Evolutionary conservation across 2,797 vertebrate genomes (phyloP), one percentile per base, ranked within the genome.

Genomic region (Chelon labrosus): DNA sequence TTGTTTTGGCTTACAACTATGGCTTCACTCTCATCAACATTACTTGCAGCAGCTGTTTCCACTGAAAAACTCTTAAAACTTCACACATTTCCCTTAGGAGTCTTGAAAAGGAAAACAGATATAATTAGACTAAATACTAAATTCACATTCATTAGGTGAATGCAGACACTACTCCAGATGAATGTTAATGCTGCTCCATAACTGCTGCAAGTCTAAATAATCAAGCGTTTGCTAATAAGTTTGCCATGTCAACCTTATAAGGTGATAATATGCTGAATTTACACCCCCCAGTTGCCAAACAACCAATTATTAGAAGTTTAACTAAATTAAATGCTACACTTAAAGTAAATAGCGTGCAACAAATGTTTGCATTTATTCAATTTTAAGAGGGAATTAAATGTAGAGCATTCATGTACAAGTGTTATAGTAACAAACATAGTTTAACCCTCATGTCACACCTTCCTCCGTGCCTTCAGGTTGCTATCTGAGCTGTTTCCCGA

Each of bases 401-500:
- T 55, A 4, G 39, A 42, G 5, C 38, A 35, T 25, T 54, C 10
- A 25, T 19, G 37, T 19, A 6, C 4, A 52, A 58, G 17, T 50
- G 5, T 49, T 35, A 39, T 17, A 37, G 10, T 47, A 55, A 59
- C 35, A 39, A 19, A 44, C 5, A 22, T 63, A 2, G 9, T 55
- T 51, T 52, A 11, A 12, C 27, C 65, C 46, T 44, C 7, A 2
- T 59, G 27, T 17, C 20, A 10, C 13, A 4, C 39, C 52, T 42
- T 55, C 53, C 25, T 75, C 46, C 73, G n/a, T 53, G 5, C 57
- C 37, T n/a, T 3, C 50, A 99, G 98, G 93, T 86, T 99, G 85
- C 93, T 99, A 27, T 97, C 97, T 65, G 97, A 98, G 84, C 92
- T 99, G 70, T 95, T 99, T 82, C 98, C 98, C 0, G 93, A 91